These are phyloP conservation scores for Ischnus inquisitorius DNA, from an alignment of 2,888 invertebrate species.

Conservation along the genomic window DNA sequence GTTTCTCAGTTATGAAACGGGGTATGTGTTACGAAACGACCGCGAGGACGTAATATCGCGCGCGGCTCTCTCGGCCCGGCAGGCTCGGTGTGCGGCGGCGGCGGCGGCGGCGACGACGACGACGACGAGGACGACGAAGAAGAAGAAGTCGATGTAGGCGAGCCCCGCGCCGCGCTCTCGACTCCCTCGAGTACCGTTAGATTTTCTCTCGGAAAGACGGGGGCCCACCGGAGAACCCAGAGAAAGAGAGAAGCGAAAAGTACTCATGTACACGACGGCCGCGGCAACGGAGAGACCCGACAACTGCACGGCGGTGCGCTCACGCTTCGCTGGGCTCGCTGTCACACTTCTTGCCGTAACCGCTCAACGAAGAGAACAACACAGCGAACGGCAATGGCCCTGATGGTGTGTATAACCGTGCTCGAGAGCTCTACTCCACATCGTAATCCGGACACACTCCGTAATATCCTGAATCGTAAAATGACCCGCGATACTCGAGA, in stretches of 20 bases:
- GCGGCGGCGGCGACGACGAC: constrained; percentile 27
- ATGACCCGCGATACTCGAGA: neutral
- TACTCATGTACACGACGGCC: neutral
- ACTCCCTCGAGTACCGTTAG: constrained; percentile 78
- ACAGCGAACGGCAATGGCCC: constrained; percentile 68
- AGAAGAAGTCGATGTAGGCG: constrained; percentile 60
- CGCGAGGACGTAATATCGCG: constrained; percentile 79
- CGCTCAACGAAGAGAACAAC: constrained; percentile 53
- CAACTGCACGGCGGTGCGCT: constrained; percentile 37
- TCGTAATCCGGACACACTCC: constrained; percentile 65
- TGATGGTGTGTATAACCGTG: constrained; percentile 38
- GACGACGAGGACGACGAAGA: too few relatives aligned
- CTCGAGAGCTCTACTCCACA: constrained; percentile 68
- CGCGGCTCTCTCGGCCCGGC: constrained; percentile 36
- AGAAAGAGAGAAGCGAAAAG: constrained; percentile 22
- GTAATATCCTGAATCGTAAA: constrained; percentile 66
- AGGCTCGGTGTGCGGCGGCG: constrained; percentile 37
- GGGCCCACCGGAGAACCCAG: constrained; percentile 12
- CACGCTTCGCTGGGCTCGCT: constrained; percentile 70
- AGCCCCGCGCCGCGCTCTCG: constrained; percentile 32
- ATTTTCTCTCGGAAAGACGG: constrained; percentile 79
- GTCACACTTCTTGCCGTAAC: constrained; percentile 72
- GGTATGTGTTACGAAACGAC: constrained; percentile 79
- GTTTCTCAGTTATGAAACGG: constrained; percentile 81
- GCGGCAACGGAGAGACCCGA: too few relatives aligned